phyloP scores from a whole-genome alignment of 2,888 invertebrate species.

The Mechanitis mazaeus region DNA sequence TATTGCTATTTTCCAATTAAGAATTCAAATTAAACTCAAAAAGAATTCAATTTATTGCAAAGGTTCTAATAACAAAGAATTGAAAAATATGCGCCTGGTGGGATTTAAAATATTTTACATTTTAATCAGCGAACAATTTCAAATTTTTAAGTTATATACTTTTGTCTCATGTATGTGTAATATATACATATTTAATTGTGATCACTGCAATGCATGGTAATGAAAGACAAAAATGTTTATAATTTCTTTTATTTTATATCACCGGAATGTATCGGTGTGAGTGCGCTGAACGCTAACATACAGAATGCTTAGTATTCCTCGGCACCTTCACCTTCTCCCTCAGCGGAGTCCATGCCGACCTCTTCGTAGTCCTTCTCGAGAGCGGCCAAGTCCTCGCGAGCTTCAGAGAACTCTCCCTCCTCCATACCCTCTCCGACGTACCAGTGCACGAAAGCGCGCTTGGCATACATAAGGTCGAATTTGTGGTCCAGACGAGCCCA shows the following conservation, averaged over 20 bases:
- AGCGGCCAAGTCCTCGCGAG: slow-evolving; percentile 77
- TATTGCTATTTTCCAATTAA: too few species aligned
- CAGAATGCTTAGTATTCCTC: slow-evolving; percentile 82
- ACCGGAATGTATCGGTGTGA: slow-evolving; percentile 65
- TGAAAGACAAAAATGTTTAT: slow-evolving; percentile 40
- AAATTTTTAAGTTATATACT: too few species aligned
- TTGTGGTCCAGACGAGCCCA: slow-evolving; percentile 98
- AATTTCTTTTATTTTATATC: slow-evolving; percentile 57
- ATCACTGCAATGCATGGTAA: slow-evolving; percentile 31
- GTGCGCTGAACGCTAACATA: slow-evolving; percentile 46
- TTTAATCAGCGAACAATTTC: too few species aligned
- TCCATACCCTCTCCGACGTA: slow-evolving; percentile 92
- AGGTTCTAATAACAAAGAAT: too few species aligned
- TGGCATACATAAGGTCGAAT: slow-evolving; percentile 98
- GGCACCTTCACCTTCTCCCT: slow-evolving; percentile 87
- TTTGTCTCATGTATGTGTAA: too few species aligned
- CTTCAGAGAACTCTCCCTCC: slow-evolving; percentile 93
- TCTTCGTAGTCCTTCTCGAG: slow-evolving; percentile 93
- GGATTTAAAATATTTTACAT: too few species aligned
- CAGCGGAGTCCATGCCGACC: slow-evolving; percentile 91
- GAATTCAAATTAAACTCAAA: too few species aligned
- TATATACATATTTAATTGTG: background rate
- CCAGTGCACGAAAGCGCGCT: slow-evolving; percentile 98
- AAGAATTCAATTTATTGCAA: too few species aligned
- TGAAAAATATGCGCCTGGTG: too few species aligned